Evolutionary conservation across 53 echinoderm and acorn worm genomes (phyloP), one percentile per base, ranked within the genome.

Genomic region (Crossaster papposus): DNA sequence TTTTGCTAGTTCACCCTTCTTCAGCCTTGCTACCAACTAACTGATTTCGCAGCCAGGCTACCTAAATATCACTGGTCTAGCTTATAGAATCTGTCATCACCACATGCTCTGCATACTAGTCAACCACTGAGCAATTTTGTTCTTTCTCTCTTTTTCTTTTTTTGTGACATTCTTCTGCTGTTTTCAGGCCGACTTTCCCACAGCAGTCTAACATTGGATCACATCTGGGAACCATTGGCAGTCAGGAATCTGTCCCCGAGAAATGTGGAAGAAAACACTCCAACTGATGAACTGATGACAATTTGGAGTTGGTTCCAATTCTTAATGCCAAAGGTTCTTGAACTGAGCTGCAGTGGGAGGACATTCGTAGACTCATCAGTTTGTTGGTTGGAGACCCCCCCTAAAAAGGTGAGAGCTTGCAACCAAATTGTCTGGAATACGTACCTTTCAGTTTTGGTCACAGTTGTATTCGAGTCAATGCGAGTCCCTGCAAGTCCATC

Each of bases 41-140:
- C 58, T n/a, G 23, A 26, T 53, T 68, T 70, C 52, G 18, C 9
- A 6, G 44, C 51, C 65, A 44, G 30, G 70, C 15, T 30, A 36
- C 23, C 83, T 29, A 83, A 83, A 83, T 51, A 68, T 37, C 83
- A 44, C 83, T 2, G 20, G 70, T 83, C 83, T n/a, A n/a, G n/a
- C n/a, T 83, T 83, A 70, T 28, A 51, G 65, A 83, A 36, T 83
- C 71, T 70, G 51, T 83, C 83, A 70, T 83, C 83, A 71, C 83
- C 83, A 20, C 2, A 14, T 44, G 83, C 83, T 83, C 51, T 71
- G 50, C 83, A 30, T 11, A 14, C 83, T 79, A 53, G 13, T 76
- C 76, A 76, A 76, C 76, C 76, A 76, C 35, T 35, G 35, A 36
- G 76, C 76, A 5, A 76, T 36, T 76, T 76, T 22, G 36, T 37